Percentiles rank a stretch among this genome's conserved stretches.
phyloP scores from a whole-genome alignment of 2,888 invertebrate genomes.

The Bellardia bayeri region DNA sequence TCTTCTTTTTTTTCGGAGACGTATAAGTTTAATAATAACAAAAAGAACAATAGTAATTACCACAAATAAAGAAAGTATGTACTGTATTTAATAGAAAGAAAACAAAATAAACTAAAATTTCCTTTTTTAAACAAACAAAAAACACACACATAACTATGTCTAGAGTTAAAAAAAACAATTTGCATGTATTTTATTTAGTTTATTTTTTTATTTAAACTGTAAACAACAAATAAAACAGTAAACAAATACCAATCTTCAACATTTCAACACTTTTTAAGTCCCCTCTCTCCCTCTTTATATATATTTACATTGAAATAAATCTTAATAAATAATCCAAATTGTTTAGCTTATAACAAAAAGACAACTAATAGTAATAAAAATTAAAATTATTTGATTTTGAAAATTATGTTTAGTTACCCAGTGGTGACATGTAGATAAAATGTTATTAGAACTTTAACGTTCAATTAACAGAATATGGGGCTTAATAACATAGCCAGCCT shows the following conservation, averaged over 20 bases:
- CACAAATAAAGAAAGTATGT: constrained; percentile 13
- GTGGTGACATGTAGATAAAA: too few species aligned
- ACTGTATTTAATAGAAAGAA: constrained; percentile 29
- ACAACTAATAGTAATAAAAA: neutral
- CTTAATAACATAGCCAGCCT: too few species aligned
- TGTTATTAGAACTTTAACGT: too few species aligned
- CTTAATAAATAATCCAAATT: constrained; percentile 52
- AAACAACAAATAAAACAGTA: constrained; percentile 36
- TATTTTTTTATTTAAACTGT: neutral
- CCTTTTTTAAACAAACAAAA: constrained; percentile 4
- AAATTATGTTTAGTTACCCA: too few species aligned
- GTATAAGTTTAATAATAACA: constrained; percentile 12
- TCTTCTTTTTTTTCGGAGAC: constrained; percentile 8
- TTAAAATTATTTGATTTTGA: too few species aligned
- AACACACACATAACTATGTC: constrained; percentile 22
- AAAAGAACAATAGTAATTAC: constrained; percentile 19
- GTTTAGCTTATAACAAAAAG: constrained; percentile 50
- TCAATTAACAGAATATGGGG: too few species aligned
- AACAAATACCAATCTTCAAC: constrained; percentile 26
- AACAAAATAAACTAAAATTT: constrained; percentile 10
- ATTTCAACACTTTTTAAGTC: constrained; percentile 24
- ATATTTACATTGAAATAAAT: constrained; percentile 55
- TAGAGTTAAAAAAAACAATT: constrained; percentile 32
- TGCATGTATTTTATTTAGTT: constrained; percentile 60
- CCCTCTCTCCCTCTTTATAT: neutral